Evolutionary conservation across 1,140 invertebrate species (phyloP).

Genomic region (Chlorops oryzae): DNA sequence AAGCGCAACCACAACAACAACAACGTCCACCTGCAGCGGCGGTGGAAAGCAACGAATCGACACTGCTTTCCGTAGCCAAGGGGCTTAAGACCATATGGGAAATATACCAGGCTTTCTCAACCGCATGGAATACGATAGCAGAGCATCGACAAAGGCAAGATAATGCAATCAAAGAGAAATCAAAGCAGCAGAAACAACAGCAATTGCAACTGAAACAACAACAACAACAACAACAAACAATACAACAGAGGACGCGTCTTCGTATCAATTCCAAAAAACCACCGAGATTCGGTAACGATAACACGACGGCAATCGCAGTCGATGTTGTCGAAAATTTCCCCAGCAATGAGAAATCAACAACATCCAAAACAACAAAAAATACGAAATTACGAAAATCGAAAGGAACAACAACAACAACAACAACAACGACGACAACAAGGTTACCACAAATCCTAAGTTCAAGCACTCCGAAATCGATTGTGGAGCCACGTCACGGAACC

Average conservation of each 20-base stretch:
- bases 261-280: conserved; percentile 39
- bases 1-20: neutral
- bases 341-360: too few relatives aligned
- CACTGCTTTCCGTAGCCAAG: conserved; percentile 31
- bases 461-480: conserved; percentile 6
- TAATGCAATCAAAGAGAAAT: conserved; percentile 26
- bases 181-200: conserved; percentile 30
- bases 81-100: conserved; percentile 40
- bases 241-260: conserved; percentile 14
- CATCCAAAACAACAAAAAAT: conserved; percentile 7
- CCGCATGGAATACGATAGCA: conserved; percentile 31
- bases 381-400: conserved; percentile 22
- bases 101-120: conserved; percentile 33
- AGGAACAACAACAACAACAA: conserved; percentile 16
- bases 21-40: neutral
- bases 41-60: conserved; percentile 17
- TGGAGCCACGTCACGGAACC: conserved; percentile 4
- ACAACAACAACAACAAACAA: conserved; percentile 28
- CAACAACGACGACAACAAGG: conserved; percentile 15
- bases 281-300: conserved; percentile 23
- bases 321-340: too few relatives aligned
- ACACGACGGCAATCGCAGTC: too few relatives aligned
- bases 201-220: conserved; percentile 19
- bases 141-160: conserved; percentile 29
- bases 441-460: conserved; percentile 11